A percentile compares a stretch with the other conserved stretches of the same genome.
phyloP scores from a whole-genome alignment of 2,888 invertebrate species.

The Clepsis dumicolana region DNA sequence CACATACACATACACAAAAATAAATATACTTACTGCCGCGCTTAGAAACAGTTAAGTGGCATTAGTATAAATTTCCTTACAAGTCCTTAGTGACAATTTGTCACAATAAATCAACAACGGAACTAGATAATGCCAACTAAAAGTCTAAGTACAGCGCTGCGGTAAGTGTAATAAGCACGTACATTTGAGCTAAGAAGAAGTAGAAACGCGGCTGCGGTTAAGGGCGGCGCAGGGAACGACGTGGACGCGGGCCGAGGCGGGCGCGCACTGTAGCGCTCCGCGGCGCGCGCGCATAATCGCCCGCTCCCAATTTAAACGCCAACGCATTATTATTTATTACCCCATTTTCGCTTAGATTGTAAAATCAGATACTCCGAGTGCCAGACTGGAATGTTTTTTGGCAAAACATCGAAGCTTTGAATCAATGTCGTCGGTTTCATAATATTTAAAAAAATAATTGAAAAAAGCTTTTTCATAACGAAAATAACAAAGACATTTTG shows the following conservation, averaged over 20 bases:
- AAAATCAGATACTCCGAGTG: constrained; percentile 64
- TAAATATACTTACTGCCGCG: not conserved
- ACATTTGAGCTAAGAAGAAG: constrained; percentile 41
- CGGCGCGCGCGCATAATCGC: constrained; percentile 43
- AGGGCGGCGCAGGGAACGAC: constrained; percentile 40
- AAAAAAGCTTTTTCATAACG: constrained; percentile 8
- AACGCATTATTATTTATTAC: constrained; percentile 79
- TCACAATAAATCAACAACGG: not conserved
- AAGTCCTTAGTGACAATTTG: not conserved
- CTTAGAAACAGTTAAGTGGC: constrained; percentile 2
- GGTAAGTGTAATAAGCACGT: constrained; percentile 36
- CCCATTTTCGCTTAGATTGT: constrained; percentile 69
- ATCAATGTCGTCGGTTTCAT: constrained; percentile 48
- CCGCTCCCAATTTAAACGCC: constrained; percentile 60
- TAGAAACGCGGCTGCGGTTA: constrained; percentile 41
- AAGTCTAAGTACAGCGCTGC: not conserved
- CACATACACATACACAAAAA: constrained; percentile 17
- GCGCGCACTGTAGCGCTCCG: constrained; percentile 34
- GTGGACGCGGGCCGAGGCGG: constrained; percentile 37
- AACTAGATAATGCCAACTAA: not conserved
- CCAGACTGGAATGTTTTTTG: constrained; percentile 64
- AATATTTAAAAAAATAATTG: constrained; percentile 21
- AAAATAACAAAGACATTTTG: not conserved
- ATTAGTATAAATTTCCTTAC: too few species aligned
- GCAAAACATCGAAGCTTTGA: constrained; percentile 61